Conservation (phyloP, 2,888 invertebrate species). For the Pycnomerus fuliginosus region DNA sequence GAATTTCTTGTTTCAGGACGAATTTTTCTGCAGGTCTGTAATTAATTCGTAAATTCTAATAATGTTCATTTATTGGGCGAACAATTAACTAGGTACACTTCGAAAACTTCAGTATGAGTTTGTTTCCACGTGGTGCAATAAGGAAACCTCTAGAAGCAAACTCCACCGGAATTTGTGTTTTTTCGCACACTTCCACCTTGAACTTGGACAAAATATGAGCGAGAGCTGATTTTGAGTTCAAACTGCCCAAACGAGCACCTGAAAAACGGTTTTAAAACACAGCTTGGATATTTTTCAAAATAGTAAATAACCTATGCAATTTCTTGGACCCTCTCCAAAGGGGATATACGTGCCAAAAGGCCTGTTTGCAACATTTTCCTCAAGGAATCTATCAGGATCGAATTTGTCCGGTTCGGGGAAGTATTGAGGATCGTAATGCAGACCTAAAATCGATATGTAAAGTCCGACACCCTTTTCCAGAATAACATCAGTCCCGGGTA, state of each 20-base stretch:
- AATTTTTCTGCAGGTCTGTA: no score
- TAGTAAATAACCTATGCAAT: constrained; percentile 44
- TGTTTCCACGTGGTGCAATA: constrained; percentile 19
- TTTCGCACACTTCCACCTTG: constrained; percentile 18
- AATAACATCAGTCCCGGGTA: constrained; percentile 46
- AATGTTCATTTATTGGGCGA: no score
- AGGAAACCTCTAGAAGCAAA: constrained; percentile 25
- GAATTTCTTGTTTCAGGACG: no score
- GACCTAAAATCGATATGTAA: constrained; percentile 45
- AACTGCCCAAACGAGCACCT: constrained; percentile 11
- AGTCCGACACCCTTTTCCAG: constrained; percentile 50
- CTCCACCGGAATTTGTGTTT: constrained; percentile 20
- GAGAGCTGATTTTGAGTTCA: constrained; percentile 22
- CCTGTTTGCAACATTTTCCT: constrained; percentile 47
- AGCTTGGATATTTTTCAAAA: background rate
- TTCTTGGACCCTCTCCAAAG: constrained; percentile 29
- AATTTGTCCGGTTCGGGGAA: constrained; percentile 26
- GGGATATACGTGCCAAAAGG: constrained; percentile 34
- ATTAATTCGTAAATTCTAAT: no score
- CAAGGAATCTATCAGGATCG: constrained; percentile 46
- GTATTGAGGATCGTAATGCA: constrained; percentile 47
- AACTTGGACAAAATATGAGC: constrained; percentile 22
- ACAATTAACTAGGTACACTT: no score
- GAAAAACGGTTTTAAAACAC: constrained; percentile 5
- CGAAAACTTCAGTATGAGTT: no score